These are phyloP conservation scores for Blastobasis adustella DNA, from an alignment of 2,888 invertebrate genomes.

Conservation along the genomic window DNA sequence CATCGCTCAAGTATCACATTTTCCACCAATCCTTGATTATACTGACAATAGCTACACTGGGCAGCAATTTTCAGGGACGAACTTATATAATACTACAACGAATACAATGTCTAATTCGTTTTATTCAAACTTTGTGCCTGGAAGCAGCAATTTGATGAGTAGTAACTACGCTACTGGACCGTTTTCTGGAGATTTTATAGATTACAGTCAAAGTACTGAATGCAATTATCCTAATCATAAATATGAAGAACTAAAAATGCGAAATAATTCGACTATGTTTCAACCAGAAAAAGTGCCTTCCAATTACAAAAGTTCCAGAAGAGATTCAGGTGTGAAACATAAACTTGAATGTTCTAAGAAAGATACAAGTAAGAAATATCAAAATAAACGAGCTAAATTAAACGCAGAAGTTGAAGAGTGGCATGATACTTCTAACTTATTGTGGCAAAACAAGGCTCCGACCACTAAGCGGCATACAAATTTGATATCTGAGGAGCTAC, in stretches of 20 bases:
- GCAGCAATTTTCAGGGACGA: constrained; percentile 62
- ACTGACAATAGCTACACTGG: constrained; percentile 54
- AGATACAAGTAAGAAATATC: constrained; percentile 59
- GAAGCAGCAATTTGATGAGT: constrained; percentile 55
- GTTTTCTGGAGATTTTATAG: constrained; percentile 58
- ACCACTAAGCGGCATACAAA: constrained; percentile 47
- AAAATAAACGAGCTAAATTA: constrained; percentile 54
- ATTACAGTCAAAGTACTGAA: constrained; percentile 59
- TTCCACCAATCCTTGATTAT: constrained; percentile 62
- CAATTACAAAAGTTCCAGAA: constrained; percentile 49
- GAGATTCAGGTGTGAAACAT: constrained; percentile 60
- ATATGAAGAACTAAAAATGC: constrained; percentile 62
- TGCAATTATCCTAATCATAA: constrained; percentile 63
- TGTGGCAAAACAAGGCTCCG: constrained; percentile 58
- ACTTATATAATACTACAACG: constrained; percentile 59
- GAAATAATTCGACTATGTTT: constrained; percentile 44
- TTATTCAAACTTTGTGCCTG: constrained; percentile 65
- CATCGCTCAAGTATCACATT: constrained; percentile 66
- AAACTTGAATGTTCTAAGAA: constrained; percentile 68
- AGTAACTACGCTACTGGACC: constrained; percentile 54
- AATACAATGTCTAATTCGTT: constrained; percentile 66
- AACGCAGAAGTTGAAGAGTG: constrained; percentile 57
- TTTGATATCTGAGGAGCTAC: constrained; percentile 50
- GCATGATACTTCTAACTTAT: constrained; percentile 48
- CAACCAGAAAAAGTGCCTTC: constrained; percentile 49